Base-by-base conservation (phyloP, 1,140 invertebrate genomes). In the Drosophila dunni region DNA sequence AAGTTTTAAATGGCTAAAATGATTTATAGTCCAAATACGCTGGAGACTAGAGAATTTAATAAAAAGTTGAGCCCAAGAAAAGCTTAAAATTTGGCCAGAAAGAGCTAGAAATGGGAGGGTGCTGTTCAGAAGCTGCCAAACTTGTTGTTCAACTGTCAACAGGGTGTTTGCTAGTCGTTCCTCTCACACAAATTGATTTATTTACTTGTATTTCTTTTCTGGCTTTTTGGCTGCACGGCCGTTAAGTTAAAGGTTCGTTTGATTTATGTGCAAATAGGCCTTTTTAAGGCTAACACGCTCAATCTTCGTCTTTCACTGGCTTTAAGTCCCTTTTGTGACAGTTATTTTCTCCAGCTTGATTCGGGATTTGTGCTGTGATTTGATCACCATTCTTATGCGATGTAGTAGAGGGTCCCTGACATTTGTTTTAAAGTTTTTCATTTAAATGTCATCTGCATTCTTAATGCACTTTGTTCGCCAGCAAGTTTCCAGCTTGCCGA, bases 241-340 rank as follows among this genome's bases (percentile, higher is more conserved):
- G 2, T 73, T 73, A 60, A 51, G 15, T 40, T 61, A 73, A 73
- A 73, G 63, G 70, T 44, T 61, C 46, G 15, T 8, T 50, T 73
- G 70, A 73, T 73, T 73, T 73, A 73, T 73, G 38, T 67, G 13
- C 2, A 44, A 73, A 17, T 51, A 60, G 64, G 46, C 36, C 54
- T 61, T 51, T 29, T 38, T 45, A 67, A 67, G 45, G 54, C 70
- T 48, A 17, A 10, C 63, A 45, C 33, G 64, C 70, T 68, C 70
- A 73, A 73, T 67, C 70, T 61, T 65, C 62, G 7, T 17, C 51
- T 57, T 67, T n/a, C 15, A 11, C 34, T 1, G 34, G 8, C 53
- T 56, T 36, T 53, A 45, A 58, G 48, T 67, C 56, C 13, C 13
- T 33, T 38, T 40, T 73, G 64, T 54, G 70, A 67, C 64, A 73